phyloP scores from a whole-genome alignment of 2,888 invertebrate species.

The Apamea monoglypha region DNA sequence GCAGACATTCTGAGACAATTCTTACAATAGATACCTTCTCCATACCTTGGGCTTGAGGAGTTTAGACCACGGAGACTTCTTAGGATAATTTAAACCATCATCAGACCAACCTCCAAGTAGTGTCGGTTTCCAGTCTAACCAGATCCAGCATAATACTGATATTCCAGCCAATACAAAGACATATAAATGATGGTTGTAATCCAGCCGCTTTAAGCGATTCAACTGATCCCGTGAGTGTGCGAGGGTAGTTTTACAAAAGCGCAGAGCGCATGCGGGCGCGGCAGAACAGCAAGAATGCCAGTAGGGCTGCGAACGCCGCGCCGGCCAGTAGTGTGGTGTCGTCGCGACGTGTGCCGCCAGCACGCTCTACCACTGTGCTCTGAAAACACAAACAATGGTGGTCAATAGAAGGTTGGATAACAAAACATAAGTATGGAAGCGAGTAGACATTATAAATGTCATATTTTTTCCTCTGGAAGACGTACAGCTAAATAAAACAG shows the following conservation, averaged over 20 bases:
- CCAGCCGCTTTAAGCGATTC: slow-evolving; percentile 46
- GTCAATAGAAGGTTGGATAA: neutral
- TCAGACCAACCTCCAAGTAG: neutral
- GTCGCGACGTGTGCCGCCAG: slow-evolving; percentile 83
- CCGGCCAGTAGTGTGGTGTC: slow-evolving; percentile 85
- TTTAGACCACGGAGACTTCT: slow-evolving; percentile 16
- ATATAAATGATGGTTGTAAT: slow-evolving; percentile 25
- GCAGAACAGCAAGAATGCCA: slow-evolving; percentile 85
- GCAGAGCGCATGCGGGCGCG: slow-evolving; percentile 83
- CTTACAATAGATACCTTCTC: slow-evolving; percentile 20
- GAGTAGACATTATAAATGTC: too few relatives aligned
- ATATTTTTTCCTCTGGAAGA: too few relatives aligned
- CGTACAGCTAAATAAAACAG: neutral
- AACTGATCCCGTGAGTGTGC: slow-evolving; percentile 38
- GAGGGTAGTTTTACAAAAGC: slow-evolving; percentile 75
- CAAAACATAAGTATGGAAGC: too few relatives aligned
- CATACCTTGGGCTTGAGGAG: slow-evolving; percentile 15
- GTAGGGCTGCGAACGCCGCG: slow-evolving; percentile 84
- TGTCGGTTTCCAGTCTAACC: neutral
- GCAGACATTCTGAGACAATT: slow-evolving; percentile 41
- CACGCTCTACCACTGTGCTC: slow-evolving; percentile 86
- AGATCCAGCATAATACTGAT: slow-evolving; percentile 34
- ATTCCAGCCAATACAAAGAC: slow-evolving; percentile 24
- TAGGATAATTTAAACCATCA: slow-evolving; percentile 19
- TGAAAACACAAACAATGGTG: slow-evolving; percentile 66